phyloP scores from a whole-genome alignment of 1,140 invertebrate species.

The Orchestia grillus region DNA sequence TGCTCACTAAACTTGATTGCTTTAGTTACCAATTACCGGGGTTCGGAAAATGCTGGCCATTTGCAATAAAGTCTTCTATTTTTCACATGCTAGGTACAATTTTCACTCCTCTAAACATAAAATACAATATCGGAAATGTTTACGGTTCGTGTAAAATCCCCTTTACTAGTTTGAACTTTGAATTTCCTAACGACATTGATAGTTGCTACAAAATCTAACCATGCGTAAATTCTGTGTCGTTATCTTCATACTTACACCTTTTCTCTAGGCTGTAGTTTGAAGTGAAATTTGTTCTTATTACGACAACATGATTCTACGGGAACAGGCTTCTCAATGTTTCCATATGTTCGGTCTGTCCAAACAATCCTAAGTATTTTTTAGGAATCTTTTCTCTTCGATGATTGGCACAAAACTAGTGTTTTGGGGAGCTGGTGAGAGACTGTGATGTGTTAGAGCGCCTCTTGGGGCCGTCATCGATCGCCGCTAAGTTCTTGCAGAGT shows the following conservation, averaged over 20 bases:
- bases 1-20: too few species aligned
- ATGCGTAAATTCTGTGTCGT: background rate
- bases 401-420: background rate
- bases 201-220: background rate
- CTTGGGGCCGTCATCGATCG: background rate
- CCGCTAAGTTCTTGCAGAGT: background rate
- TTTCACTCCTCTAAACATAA: too few species aligned
- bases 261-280: background rate
- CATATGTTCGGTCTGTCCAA: background rate
- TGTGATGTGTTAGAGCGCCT: background rate
- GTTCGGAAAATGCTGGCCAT: too few species aligned
- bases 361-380: background rate
- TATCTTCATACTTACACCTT: background rate
- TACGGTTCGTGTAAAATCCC: too few species aligned
- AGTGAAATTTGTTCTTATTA: background rate
- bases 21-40: too few species aligned
- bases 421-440: background rate
- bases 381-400: background rate
- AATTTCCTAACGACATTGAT: background rate
- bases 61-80: too few species aligned
- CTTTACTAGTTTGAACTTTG: background rate
- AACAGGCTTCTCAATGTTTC: background rate
- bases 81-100: too few species aligned
- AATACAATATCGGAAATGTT: too few species aligned
- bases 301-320: background rate